Evolutionary conservation across 2,113 vertebrate genomes (phyloP), one percentile per base, ranked within the genome.

Genomic region (Perognathus longimembris): DNA sequence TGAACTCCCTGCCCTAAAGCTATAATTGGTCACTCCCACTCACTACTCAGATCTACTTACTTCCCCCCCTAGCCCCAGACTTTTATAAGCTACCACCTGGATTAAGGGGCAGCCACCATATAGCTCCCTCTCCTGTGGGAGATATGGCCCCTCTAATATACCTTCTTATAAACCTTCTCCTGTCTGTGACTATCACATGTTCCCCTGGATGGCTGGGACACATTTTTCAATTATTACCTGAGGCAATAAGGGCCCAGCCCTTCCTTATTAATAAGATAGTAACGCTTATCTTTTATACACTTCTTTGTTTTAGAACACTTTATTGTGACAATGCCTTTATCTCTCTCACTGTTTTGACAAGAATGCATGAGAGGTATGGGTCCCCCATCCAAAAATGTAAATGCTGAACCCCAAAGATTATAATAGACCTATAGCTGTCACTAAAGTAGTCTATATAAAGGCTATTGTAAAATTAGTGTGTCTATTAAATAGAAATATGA

Each of bases 241-340:
- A 92, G n/a, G 77, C 17, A 71, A 34, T 67, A n/a, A 90, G 7
- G 84, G 42, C 38, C 6, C 71, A 89, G 36, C 3, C 21, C 12
- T 67, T 90, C 63, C 5, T 40, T 78, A 63, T 84, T 89, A 54
- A 54, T 30, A 81, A 94, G 94, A 66, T 50, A 94, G 42, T 10
- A 78, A 92, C 26, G 34, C 36, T 59, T 54, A 42, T 34, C 30
- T 32, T 17, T 81, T 94, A 64, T 18, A 38, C 3, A 38, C 15
- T 26, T 81, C 36, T 90, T 77, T 83, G 3, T 78, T 90, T 87
- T 45, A 90, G 61, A 92, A 40, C 21, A 76, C 28, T 84, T 81
- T 85, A 20, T 69, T 64, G 67, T 42, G 71, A 24, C 3, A 18
- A 84, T 40, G 24, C 10, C 32, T 84, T 91, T 57, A 69, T 86